Base-by-base conservation (phyloP, 1,140 invertebrate genomes). In the Hycleus phaleratus region DNA sequence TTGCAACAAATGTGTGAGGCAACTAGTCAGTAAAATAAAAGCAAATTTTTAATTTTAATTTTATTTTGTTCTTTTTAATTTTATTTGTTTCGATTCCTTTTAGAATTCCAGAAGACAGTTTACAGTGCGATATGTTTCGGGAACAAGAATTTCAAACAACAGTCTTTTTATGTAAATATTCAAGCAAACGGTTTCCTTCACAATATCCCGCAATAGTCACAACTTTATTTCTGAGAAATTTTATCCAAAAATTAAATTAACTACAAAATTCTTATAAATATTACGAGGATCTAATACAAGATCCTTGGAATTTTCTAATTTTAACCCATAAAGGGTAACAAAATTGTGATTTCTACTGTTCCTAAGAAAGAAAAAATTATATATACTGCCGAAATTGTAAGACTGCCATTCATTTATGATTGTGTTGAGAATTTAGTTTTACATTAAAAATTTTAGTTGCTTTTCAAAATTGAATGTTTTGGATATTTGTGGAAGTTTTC, bases 371-470 rank as follows among this genome's bases (percentile, higher is more conserved):
- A 32, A 32, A 68, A 62, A 62, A 63, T 66, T 55, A 65, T 65
- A 71, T 69, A 71, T 71, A 73, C 71, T 72, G 71, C 71, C 70
- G 67, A 71, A 71, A 69, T 73, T 72, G 65, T 67, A 73, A 73
- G 72, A 73, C 72, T 73, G 72, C 71, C 68, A 63, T 73, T 73
- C 60, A 65, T 64, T 72, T 72, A 70, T 58, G 59, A 60, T 70
- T 68, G 8, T 52, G 59, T 71, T 70, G 5, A 24, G 24, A 3
- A 26, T 66, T 66, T 47, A 7, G 53, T 70, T 65, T 38, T 56
- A 42, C 52, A 45, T 68, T 69, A 59, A 44, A 48, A 24, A 10
- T 38, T 67, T 71, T 32, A 56, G 63, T 73, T 71, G 38, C 63
- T 51, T 73, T 72, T 71, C 70, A 72, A 73, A 73, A 73, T 73